Evolutionary conservation across 2,888 invertebrate genomes (phyloP), one percentile per base, ranked within the genome.

Genomic region (Seira ritae): DNA sequence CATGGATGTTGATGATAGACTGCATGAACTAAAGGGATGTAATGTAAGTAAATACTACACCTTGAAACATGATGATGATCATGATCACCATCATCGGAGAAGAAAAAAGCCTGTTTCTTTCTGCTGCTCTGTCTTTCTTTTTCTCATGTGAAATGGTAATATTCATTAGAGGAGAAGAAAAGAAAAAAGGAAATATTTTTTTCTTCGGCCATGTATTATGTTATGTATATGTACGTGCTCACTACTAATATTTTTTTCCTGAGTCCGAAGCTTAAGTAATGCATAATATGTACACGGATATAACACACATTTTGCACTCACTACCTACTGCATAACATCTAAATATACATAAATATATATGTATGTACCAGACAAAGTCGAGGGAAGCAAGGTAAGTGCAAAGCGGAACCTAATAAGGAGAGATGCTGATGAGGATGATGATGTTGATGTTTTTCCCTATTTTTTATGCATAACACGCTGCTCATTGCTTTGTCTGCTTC

Each of bases 401-500:
- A 55, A 70, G 60, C 17, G 42, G n/a, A 69, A 69, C 55, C 55
- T 69, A 24, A 70, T 22, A 55, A 55, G 37, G 73, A 62, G 73
- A 73, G 73, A 19, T 42, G 68, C 19, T 19, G 67, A 24, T 22
- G 24, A 46, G 23, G n/a, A n/a, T 31, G 31, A 31, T 31, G 31
- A 31, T 31, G 31, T 31, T 31, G 31, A 31, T 31, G 31, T 31
- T 31, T 8, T 55, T 17, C 12, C 55, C 6, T 55, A 73, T 70
- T 62, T 67, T 67, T 68, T 69, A 76, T 76, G 67, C 76, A 76
- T 68, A 19, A 67, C 76, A 76, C 31, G 76, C 76, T 76, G 23
- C 31, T 31, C 8, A 8, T 31, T 31, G 31, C 20, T 66, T n/a
- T 66, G 75, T 19, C 20, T 31, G 37, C 55, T n/a, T 55, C 55